These are phyloP conservation scores for Epirrhoe alternata DNA, from an alignment of 2,888 invertebrate species.

Conservation along the genomic window DNA sequence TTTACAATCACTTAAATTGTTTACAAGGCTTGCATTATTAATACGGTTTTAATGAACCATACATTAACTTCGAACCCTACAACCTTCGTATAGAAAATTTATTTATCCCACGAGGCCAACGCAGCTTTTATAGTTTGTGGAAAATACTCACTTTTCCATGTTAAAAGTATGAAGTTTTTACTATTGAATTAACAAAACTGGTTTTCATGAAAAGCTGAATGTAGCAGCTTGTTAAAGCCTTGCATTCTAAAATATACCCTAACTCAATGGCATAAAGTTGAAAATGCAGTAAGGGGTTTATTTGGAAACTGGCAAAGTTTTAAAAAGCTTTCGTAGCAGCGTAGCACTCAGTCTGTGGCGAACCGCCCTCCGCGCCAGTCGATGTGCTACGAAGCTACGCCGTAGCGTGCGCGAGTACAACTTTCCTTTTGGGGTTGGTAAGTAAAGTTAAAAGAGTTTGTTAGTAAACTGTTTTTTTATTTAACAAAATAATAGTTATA, in stretches of 20 bases:
- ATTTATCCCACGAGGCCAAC: not conserved
- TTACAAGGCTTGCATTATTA: not conserved
- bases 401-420: conserved; percentile 13
- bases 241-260: not conserved
- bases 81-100: not conserved
- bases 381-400: conserved; percentile 26
- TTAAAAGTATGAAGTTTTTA: not conserved
- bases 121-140: not conserved
- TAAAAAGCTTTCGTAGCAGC: conserved; percentile 27
- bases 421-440: conserved; percentile 20
- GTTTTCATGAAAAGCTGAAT: conserved; percentile 5
- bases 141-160: not conserved
- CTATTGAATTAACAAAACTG: conserved; percentile 4
- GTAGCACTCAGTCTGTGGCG: conserved; percentile 27
- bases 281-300: not conserved
- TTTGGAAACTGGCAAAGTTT: not conserved
- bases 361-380: conserved; percentile 11
- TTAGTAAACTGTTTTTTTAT: not conserved
- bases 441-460: conserved; percentile 10
- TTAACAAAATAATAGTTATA: not conserved
- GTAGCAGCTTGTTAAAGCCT: not conserved
- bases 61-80: not conserved
- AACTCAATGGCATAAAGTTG: conserved; percentile 1
- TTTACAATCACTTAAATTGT: not conserved
- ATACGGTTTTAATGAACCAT: not conserved